These are phyloP conservation scores for Hippopotamyrus pictus DNA, from an alignment of 2,797 vertebrate genomes.

Conservation along the genomic window DNA sequence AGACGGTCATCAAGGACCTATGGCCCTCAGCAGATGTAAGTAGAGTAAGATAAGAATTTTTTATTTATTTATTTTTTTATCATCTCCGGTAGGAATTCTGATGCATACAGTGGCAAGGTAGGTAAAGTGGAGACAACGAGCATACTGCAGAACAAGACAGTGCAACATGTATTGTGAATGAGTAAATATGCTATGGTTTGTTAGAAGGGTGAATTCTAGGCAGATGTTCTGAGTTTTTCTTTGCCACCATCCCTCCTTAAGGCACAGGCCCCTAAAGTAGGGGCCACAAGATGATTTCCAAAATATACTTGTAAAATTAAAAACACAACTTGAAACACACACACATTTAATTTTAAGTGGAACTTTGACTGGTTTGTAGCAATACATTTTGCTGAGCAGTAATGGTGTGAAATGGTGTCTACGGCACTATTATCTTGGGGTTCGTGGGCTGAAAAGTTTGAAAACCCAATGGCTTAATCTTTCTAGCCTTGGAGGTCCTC, in stretches of 20 bases:
- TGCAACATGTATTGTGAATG: background rate
- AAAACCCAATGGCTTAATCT: background rate
- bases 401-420: background rate
- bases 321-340: background rate
- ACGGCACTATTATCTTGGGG: background rate
- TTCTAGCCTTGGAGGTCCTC: background rate
- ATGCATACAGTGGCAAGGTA: background rate
- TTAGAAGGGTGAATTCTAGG: background rate
- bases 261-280: background rate
- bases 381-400: background rate
- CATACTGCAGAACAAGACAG: background rate
- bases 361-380: background rate
- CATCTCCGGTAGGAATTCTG: background rate
- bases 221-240: background rate
- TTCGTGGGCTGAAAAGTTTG: background rate
- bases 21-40: conserved; percentile 92
- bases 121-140: background rate
- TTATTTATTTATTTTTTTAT: background rate
- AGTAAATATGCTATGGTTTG: background rate
- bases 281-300: background rate
- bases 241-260: background rate
- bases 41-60: conserved; percentile 18
- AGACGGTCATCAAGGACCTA: conserved; percentile 89
- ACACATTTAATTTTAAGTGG: background rate
- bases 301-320: background rate